phyloP scores from a whole-genome alignment of 2,113 vertebrate species.

The Siphamia tubifer region DNA sequence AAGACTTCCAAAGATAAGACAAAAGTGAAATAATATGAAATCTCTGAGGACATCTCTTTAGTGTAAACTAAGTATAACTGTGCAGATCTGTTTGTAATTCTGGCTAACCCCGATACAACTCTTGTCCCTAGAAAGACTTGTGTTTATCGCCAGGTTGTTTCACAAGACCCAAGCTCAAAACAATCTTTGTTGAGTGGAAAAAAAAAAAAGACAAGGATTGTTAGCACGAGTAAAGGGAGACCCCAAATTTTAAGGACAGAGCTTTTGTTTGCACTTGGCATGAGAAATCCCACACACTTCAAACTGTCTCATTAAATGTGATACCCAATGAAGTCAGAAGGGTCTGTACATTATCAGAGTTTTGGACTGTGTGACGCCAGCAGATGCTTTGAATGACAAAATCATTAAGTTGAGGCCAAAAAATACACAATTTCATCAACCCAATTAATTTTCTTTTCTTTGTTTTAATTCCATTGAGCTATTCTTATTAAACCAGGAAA shows the following conservation, averaged over 20 bases:
- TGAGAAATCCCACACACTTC: not conserved
- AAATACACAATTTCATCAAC: slow-evolving; percentile 37
- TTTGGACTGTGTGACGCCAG: slow-evolving; percentile 21
- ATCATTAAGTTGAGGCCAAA: slow-evolving; percentile 24
- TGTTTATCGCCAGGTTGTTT: slow-evolving; percentile 39
- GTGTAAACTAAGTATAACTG: not conserved
- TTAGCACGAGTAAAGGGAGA: slow-evolving; percentile 32
- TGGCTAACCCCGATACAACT: slow-evolving; percentile 26
- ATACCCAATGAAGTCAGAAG: slow-evolving; percentile 19
- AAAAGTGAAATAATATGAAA: not conserved
- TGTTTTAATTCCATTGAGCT: slow-evolving; percentile 16
- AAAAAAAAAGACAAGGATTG: slow-evolving; percentile 9
- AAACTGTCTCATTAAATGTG: slow-evolving; percentile 36
- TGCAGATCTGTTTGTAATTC: slow-evolving; percentile 18
- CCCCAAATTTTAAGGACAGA: not conserved
- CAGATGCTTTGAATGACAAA: slow-evolving; percentile 34
- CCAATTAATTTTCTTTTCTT: slow-evolving; percentile 15
- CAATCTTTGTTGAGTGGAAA: slow-evolving; percentile 12
- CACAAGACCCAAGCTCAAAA: slow-evolving; percentile 40
- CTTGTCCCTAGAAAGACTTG: slow-evolving; percentile 25
- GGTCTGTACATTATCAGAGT: slow-evolving; percentile 37
- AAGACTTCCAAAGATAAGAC: not conserved
- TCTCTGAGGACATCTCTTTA: not conserved
- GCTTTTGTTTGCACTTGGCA: slow-evolving; percentile 27
- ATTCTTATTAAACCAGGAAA: slow-evolving; percentile 14